Conservation (phyloP, 2,113 vertebrate species). For the Apaloderma vittatum region DNA sequence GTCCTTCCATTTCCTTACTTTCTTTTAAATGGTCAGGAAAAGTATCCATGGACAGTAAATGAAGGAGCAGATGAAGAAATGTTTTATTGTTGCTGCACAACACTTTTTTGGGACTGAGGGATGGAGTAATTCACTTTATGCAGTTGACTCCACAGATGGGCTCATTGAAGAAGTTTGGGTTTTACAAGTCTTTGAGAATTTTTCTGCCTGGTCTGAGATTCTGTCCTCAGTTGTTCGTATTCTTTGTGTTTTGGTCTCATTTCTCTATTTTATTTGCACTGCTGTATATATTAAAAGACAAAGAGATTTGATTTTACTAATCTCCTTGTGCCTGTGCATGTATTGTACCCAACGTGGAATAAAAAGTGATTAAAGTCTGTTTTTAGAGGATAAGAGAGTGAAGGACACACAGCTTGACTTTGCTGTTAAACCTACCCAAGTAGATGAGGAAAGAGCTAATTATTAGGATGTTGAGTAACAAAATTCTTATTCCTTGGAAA, state of each 20-base stretch:
- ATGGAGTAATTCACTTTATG: neutral
- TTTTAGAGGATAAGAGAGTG: neutral
- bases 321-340: neutral
- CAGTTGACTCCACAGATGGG: neutral
- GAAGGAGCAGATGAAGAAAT: neutral
- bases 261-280: slow-evolving; percentile 13
- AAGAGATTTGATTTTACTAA: slow-evolving; percentile 32
- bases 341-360: neutral
- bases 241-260: neutral
- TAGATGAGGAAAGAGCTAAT: neutral
- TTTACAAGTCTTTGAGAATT: neutral
- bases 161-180: neutral
- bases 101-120: neutral
- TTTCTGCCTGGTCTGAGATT: neutral
- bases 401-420: slow-evolving; percentile 1
- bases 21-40: neutral
- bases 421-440: neutral
- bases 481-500: neutral
- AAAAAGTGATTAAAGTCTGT: neutral
- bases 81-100: neutral
- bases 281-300: neutral
- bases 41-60: neutral
- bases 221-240: neutral
- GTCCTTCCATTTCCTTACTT: neutral
- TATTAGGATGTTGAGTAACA: neutral